Evolutionary conservation across 2,113 vertebrate genomes (phyloP).

Genomic region (Rhipidura dahli): DNA sequence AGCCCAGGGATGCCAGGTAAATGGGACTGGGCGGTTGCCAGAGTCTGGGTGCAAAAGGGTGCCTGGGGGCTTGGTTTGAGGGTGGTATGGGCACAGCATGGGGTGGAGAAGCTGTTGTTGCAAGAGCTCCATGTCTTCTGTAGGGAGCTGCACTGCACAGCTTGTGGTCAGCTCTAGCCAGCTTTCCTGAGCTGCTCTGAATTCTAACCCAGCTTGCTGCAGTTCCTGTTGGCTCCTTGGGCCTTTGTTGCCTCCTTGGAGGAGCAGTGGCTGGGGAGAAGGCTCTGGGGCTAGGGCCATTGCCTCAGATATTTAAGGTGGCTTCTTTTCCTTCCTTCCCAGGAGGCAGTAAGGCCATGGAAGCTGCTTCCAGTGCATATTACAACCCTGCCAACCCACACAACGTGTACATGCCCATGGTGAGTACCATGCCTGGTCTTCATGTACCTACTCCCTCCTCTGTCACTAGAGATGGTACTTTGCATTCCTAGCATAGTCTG

Average conservation of each 20-base stretch:
- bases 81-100: accelerated
- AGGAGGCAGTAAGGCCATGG: slow-evolving; percentile 82
- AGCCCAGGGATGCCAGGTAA: slow-evolving; percentile 66
- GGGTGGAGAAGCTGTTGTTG: neutral
- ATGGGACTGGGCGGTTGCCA: neutral
- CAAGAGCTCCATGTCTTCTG: neutral
- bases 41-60: neutral
- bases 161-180: neutral
- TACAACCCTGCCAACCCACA: slow-evolving; percentile 89
- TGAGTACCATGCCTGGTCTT: slow-evolving; percentile 41
- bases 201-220: neutral
- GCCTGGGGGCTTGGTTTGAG: neutral
- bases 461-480: neutral
- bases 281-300: neutral
- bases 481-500: neutral
- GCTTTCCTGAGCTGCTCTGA: neutral
- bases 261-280: neutral
- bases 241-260: neutral
- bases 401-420: slow-evolving; percentile 91
- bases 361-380: slow-evolving; percentile 84
- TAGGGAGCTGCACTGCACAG: neutral
- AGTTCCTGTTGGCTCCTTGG: neutral
- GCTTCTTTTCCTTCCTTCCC: neutral
- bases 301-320: neutral
- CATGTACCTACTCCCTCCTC: neutral